A percentile compares a stretch with the other conserved stretches of the same genome.
These are phyloP conservation scores for Penaeus monodon DNA, from an alignment of 2,888 invertebrate species.

Conservation along the genomic window DNA sequence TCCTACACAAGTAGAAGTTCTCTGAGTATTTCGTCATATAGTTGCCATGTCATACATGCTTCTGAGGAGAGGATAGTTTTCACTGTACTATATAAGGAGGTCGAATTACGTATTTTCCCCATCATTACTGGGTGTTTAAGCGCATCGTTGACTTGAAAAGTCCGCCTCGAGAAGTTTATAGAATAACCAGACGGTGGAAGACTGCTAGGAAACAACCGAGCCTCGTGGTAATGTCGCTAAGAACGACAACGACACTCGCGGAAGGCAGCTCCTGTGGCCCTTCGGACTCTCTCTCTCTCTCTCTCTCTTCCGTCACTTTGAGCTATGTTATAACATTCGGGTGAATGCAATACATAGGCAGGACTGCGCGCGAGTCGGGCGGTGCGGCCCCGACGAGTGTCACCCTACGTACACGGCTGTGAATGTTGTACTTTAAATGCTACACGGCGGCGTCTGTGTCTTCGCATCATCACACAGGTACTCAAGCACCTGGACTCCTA, in stretches of 20 bases:
- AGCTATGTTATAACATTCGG: too few relatives aligned
- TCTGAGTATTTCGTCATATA: background rate
- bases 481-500: background rate
- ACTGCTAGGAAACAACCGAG: too few relatives aligned
- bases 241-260: too few relatives aligned
- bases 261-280: too few relatives aligned
- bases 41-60: background rate
- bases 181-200: slow-evolving; percentile 5
- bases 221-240: too few relatives aligned
- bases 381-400: background rate
- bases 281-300: too few relatives aligned
- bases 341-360: too few relatives aligned
- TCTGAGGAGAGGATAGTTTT: background rate
- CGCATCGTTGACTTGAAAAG: background rate
- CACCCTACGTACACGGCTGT: background rate
- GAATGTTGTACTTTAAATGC: slow-evolving; percentile 21
- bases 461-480: background rate
- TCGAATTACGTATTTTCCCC: slow-evolving; percentile 1
- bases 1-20: slow-evolving; percentile 5
- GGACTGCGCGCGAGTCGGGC: too few relatives aligned
- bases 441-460: background rate
- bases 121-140: slow-evolving; percentile 2
- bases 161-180: background rate
- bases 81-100: background rate
- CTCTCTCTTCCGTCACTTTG: too few relatives aligned